Evolutionary conservation across 2,113 vertebrate species (phyloP).

Genomic region (Macquaria ambigua): DNA sequence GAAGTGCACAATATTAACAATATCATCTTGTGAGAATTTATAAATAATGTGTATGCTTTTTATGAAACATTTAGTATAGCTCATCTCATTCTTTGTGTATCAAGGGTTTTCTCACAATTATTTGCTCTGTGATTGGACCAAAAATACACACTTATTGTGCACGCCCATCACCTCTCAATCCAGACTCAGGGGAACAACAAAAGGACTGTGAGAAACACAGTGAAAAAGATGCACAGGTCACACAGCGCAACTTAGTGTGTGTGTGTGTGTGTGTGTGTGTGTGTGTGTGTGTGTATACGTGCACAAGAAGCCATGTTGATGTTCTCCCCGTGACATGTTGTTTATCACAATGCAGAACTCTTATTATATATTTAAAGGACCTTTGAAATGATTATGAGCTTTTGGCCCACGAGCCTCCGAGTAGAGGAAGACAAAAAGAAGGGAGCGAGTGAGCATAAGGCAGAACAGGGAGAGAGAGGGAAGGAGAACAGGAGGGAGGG

Average conservation of each 20-base stretch:
- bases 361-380: slow-evolving; percentile 85
- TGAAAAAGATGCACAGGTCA: slow-evolving; percentile 35
- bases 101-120: neutral
- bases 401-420: slow-evolving; percentile 75
- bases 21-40: neutral
- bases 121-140: neutral
- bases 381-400: slow-evolving; percentile 86
- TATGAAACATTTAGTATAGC: slow-evolving; percentile 18
- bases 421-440: slow-evolving; percentile 66
- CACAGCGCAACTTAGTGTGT: neutral
- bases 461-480: slow-evolving; percentile 41
- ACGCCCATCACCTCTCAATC: slow-evolving; percentile 1
- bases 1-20: slow-evolving; percentile 6
- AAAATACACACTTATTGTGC: neutral
- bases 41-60: slow-evolving; percentile 13
- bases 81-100: slow-evolving; percentile 1
- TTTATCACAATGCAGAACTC: slow-evolving; percentile 80
- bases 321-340: slow-evolving; percentile 79
- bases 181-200: neutral
- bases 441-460: slow-evolving; percentile 42
- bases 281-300: slow-evolving; percentile 20
- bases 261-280: slow-evolving; percentile 22
- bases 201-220: slow-evolving; percentile 14
- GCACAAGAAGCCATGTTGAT: slow-evolving; percentile 53
- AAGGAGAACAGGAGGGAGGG: slow-evolving; percentile 44